A percentile compares a stretch with the other conserved stretches of the same genome.
Conservation (phyloP, 2,888 invertebrate genomes). For the Actias luna region DNA sequence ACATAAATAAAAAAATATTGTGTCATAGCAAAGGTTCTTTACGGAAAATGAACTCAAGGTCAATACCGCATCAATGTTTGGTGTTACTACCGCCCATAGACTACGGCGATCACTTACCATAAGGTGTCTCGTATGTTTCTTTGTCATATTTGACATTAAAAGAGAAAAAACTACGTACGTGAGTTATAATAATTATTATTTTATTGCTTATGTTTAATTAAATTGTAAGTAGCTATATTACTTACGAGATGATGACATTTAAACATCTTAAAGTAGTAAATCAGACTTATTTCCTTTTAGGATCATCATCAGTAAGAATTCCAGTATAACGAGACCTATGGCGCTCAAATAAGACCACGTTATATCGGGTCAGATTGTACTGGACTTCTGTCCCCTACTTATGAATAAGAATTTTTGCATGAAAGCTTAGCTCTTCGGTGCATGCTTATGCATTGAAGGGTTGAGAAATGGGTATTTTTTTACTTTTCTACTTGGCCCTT, state of each 20-base stretch:
- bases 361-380: conserved; percentile 29
- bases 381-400: conserved; percentile 44
- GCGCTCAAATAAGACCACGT: background rate
- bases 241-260: conserved; percentile 13
- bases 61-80: too few species aligned
- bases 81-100: too few species aligned
- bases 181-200: too few species aligned
- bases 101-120: too few species aligned
- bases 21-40: too few species aligned
- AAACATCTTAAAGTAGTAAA: conserved; percentile 56
- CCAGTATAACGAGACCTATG: conserved; percentile 37
- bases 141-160: too few species aligned
- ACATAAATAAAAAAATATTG: too few species aligned
- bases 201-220: conserved; percentile 5
- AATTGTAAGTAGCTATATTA: conserved; percentile 2
- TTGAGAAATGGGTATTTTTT: conserved; percentile 30
- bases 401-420: conserved; percentile 45
- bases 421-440: conserved; percentile 52
- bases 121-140: too few species aligned
- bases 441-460: conserved; percentile 54
- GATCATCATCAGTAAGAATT: conserved; percentile 43
- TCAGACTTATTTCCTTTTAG: conserved; percentile 58
- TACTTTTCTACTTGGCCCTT: background rate
- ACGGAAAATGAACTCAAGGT: too few species aligned
- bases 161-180: too few species aligned